A percentile compares a stretch with the other conserved stretches of the same genome.
Conservation (phyloP, 2,113 vertebrate genomes). For the Urocolius indicus region DNA sequence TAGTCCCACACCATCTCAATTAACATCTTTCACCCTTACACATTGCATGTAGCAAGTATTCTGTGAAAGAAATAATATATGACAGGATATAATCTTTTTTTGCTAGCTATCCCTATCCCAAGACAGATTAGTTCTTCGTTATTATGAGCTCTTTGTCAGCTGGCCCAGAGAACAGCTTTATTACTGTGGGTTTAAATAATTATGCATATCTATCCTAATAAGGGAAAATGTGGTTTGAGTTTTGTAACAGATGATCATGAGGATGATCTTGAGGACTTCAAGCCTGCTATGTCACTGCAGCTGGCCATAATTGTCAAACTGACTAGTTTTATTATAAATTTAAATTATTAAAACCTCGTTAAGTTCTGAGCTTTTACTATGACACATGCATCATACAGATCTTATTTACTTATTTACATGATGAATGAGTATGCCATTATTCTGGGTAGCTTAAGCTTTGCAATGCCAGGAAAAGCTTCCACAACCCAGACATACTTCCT, state of each 20-base stretch:
- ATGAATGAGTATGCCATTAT: not conserved
- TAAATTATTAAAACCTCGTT: not conserved
- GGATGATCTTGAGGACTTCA: not conserved
- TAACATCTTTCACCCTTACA: not conserved
- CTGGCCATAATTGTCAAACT: not conserved
- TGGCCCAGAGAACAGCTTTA: not conserved
- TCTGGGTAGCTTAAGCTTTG: not conserved
- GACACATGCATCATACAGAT: not conserved
- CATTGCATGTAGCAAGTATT: not conserved
- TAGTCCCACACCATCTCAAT: not conserved
- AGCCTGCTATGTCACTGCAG: not conserved
- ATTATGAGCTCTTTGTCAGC: not conserved
- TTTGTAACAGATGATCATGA: constrained; percentile 1
- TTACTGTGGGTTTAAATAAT: constrained; percentile 2
- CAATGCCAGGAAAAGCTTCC: not conserved
- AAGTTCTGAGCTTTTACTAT: constrained; percentile 3
- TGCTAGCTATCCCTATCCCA: not conserved
- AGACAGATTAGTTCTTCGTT: not conserved
- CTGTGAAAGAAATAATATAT: not conserved
- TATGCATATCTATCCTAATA: not conserved
- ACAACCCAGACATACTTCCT: not conserved
- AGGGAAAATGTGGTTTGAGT: not conserved
- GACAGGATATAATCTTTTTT: not conserved
- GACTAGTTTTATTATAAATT: not conserved
- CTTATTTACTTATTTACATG: not conserved